Conservation (phyloP, 2,888 invertebrate species). For the Folsomia manolachei region DNA sequence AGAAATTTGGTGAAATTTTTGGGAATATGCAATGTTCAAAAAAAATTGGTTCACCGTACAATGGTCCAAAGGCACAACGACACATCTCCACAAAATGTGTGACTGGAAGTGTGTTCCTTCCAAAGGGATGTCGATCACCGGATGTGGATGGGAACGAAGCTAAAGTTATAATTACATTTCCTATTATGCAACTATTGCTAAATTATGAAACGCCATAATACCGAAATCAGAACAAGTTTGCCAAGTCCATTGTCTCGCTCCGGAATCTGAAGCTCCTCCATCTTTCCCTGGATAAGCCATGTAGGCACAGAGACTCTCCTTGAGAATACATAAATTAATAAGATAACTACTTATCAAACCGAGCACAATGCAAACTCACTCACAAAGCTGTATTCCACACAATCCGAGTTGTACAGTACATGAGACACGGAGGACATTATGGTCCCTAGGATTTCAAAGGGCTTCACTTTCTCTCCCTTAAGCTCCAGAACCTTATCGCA, state of each 20-base stretch:
- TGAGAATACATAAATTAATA: too few relatives aligned
- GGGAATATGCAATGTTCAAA: too few relatives aligned
- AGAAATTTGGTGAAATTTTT: too few relatives aligned
- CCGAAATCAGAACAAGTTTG: neutral
- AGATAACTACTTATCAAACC: too few relatives aligned
- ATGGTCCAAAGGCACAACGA: neutral
- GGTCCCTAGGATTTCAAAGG: neutral
- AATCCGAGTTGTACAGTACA: neutral
- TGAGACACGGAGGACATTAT: neutral
- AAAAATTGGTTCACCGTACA: neutral
- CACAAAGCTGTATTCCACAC: neutral
- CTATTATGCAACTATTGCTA: neutral
- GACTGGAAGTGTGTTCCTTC: neutral
- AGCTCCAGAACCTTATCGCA: neutral
- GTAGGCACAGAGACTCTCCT: neutral
- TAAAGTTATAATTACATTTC: neutral
- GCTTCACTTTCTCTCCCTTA: neutral
- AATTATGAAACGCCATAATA: neutral
- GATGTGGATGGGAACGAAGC: neutral
- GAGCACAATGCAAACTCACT: neutral
- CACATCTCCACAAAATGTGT: neutral
- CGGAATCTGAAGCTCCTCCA: neutral
- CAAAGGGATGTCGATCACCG: neutral
- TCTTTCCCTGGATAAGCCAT: neutral
- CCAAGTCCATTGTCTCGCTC: neutral